A percentile compares a stretch with the other conserved stretches of the same genome.
phyloP scores from a whole-genome alignment of 2,888 invertebrate species.

The Trypoxylon attenuatum region DNA sequence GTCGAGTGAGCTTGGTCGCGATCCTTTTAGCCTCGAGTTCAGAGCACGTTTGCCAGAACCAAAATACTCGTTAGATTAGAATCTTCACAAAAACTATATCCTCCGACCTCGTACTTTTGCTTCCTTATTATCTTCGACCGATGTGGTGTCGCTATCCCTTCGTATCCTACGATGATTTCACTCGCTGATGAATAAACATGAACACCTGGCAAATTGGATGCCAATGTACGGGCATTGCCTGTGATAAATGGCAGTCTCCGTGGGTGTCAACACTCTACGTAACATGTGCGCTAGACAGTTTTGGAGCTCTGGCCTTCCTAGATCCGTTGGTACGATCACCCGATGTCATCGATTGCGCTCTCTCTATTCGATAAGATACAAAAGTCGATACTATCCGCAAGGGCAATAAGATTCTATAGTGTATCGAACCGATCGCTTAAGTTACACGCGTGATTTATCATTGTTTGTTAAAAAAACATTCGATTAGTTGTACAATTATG shows the following conservation, averaged over 20 bases:
- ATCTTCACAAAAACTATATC: not conserved
- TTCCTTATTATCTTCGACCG: not conserved
- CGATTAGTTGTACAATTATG: constrained; percentile 1
- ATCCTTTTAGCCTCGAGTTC: no score
- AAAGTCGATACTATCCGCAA: not conserved
- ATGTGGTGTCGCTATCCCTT: not conserved
- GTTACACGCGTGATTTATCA: not conserved
- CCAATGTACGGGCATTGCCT: not conserved
- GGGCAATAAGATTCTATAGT: not conserved
- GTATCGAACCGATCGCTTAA: no score
- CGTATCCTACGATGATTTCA: not conserved
- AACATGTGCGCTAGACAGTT: no score
- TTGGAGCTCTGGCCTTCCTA: no score
- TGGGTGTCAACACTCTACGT: not conserved
- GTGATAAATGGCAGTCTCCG: not conserved
- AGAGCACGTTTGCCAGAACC: not conserved
- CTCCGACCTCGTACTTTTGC: not conserved
- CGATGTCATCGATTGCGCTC: not conserved
- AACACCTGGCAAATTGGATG: not conserved
- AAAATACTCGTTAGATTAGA: not conserved
- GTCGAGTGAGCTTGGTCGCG: no score
- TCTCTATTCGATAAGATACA: not conserved
- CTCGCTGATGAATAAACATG: not conserved
- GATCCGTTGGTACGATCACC: no score
- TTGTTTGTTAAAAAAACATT: not conserved